Evolutionary conservation across 1,140 invertebrate genomes (phyloP), one percentile per base, ranked within the genome.

Genomic region (Ostrea edulis): DNA sequence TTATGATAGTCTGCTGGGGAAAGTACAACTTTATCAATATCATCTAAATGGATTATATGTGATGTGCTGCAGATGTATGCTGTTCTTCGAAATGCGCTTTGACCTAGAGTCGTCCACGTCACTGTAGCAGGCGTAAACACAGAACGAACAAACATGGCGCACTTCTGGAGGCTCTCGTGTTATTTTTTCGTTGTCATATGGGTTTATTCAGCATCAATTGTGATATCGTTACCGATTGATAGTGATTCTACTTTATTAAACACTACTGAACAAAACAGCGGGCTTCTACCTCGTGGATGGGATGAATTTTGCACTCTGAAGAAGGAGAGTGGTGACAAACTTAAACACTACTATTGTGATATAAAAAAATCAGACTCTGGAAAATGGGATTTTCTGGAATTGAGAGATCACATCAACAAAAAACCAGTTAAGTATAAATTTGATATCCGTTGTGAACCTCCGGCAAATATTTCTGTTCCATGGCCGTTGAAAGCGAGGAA

Each of bases 401-500:
- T 92, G 5, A 84, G 89, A 84, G 65, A 85, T 54, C 84, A 84
- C 81, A 84, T 90, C 0, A 11, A 25, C 51, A 25, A 82, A 14
- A 84, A 85, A 29, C 53, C 68, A 58, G 17, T 84, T 17, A 53
- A 62, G 14, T 90, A 88, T n/a, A 62, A 62, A 65, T 86, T 91
- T 62, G 86, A 89, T 29, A 71, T 92, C 5, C n/a, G 84, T 25
- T 92, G 91, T 88, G 29, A n/a, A n/a, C 22, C 53, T 14, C 25
- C 20, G 22, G 22, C 82, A 29, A 87, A 87, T 35, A 81, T 92
- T 17, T 88, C 87, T n/a, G 35, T 92, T 2, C 87, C 88, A 3
- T 91, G 89, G 88, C 90, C 91, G 44, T 71, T 92, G 14, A 90
- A 90, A 35, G 87, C 87, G 2, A 25, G 65, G 14, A 86, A 86